Evolutionary conservation across 2,113 vertebrate genomes (phyloP).

Genomic region (Neogale vison): DNA sequence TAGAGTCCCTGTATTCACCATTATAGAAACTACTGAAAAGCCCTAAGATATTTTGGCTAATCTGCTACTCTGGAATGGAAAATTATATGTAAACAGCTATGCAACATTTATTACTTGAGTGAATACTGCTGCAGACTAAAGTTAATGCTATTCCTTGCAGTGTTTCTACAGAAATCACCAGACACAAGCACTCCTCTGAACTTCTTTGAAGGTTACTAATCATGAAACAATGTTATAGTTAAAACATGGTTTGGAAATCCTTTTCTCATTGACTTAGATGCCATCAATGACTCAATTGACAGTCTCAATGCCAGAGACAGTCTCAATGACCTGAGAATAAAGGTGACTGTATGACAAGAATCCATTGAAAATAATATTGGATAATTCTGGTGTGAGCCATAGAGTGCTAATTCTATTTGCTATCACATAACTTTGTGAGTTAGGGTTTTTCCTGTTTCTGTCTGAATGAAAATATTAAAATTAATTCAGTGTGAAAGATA

Average conservation of each 20-base stretch:
- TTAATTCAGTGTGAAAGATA: conserved; percentile 1
- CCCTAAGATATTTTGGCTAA: not conserved
- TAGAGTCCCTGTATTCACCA: not conserved
- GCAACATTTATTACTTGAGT: not conserved
- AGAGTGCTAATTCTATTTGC: not conserved
- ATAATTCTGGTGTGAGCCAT: not conserved
- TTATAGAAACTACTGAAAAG: not conserved
- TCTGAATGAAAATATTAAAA: not conserved
- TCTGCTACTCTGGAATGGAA: not conserved
- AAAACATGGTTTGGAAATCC: not conserved
- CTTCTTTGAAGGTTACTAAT: not conserved
- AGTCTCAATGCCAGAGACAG: not conserved
- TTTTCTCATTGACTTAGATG: not conserved
- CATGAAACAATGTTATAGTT: not conserved
- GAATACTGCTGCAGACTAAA: not conserved
- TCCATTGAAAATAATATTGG: not conserved
- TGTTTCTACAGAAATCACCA: not conserved
- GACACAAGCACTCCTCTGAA: not conserved
- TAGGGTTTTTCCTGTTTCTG: not conserved
- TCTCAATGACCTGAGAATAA: not conserved
- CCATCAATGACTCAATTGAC: not conserved
- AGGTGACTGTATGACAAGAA: not conserved
- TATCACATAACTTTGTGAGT: not conserved
- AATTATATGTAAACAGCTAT: not conserved
- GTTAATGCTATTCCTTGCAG: not conserved